These are phyloP conservation scores for Trachemys scripta DNA, from an alignment of 2,113 vertebrate species.

Conservation along the genomic window DNA sequence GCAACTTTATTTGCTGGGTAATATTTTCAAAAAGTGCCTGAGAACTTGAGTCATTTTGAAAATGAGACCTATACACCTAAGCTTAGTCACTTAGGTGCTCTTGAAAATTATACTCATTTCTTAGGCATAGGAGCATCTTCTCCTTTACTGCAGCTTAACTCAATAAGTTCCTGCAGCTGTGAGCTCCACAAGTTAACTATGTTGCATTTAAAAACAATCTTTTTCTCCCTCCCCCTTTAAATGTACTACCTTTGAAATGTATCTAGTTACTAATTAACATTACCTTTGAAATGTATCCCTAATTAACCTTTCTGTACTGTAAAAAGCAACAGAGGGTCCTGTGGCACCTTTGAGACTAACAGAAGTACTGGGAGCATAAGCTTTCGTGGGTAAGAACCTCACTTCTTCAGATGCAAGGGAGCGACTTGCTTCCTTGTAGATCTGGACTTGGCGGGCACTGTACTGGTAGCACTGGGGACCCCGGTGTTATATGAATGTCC, in stretches of 20 bases:
- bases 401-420: too few relatives aligned
- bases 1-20: neutral
- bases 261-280: neutral
- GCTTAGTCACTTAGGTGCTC: neutral
- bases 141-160: neutral
- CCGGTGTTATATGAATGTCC: neutral
- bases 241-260: neutral
- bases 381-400: too few relatives aligned
- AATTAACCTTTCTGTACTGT: neutral
- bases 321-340: too few relatives aligned
- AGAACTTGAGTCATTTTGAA: neutral
- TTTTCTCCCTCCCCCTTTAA: neutral
- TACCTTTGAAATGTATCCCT: neutral
- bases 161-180: neutral
- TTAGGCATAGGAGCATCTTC: neutral
- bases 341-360: too few relatives aligned
- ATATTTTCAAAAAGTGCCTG: neutral
- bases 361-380: too few relatives aligned
- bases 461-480: neutral
- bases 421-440: too few relatives aligned
- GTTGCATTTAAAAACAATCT: neutral
- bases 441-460: neutral
- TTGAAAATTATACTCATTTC: neutral
- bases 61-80: neutral
- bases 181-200: neutral